Evolutionary conservation across 2,888 invertebrate genomes (phyloP).

Genomic region (Cataglyphis cursor): DNA sequence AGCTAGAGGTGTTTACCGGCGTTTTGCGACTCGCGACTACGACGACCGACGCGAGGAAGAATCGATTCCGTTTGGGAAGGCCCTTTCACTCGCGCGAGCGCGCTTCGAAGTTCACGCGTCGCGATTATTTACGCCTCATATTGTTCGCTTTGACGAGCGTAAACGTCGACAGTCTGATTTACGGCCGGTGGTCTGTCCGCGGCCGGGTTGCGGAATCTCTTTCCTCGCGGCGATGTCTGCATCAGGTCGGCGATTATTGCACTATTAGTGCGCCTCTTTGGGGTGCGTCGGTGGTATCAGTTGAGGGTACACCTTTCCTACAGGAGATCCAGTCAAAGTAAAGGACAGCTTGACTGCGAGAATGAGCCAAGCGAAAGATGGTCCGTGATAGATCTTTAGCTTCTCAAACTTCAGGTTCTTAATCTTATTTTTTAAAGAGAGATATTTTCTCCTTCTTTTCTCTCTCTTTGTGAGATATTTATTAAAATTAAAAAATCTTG

Average conservation of each 20-base stretch:
- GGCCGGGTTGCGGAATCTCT: conserved; percentile 61
- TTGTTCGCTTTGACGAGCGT: conserved; percentile 84
- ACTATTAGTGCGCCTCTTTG: conserved; percentile 19
- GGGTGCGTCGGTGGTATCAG: not conserved
- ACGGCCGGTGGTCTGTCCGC: conserved; percentile 78
- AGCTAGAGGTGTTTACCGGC: conserved; percentile 74
- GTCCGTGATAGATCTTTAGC: not conserved
- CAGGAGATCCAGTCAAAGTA: conserved; percentile 15
- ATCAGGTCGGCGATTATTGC: conserved; percentile 57
- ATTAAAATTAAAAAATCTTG: not conserved
- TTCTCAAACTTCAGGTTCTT: not conserved
- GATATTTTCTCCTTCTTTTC: not conserved
- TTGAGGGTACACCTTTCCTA: not conserved
- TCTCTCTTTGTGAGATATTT: too few relatives aligned
- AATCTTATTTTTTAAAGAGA: not conserved
- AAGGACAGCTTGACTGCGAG: not conserved
- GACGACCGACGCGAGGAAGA: conserved; percentile 62
- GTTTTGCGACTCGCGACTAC: conserved; percentile 57
- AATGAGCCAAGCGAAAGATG: not conserved
- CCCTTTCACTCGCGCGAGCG: conserved; percentile 24
- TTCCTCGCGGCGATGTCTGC: conserved; percentile 56
- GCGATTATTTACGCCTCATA: conserved; percentile 84
- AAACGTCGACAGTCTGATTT: conserved; percentile 83
- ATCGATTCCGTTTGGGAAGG: conserved; percentile 62
- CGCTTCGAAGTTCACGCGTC: conserved; percentile 68